Base-by-base conservation (phyloP, 2,113 vertebrate genomes). In the Nycticryphes semicollaris region DNA sequence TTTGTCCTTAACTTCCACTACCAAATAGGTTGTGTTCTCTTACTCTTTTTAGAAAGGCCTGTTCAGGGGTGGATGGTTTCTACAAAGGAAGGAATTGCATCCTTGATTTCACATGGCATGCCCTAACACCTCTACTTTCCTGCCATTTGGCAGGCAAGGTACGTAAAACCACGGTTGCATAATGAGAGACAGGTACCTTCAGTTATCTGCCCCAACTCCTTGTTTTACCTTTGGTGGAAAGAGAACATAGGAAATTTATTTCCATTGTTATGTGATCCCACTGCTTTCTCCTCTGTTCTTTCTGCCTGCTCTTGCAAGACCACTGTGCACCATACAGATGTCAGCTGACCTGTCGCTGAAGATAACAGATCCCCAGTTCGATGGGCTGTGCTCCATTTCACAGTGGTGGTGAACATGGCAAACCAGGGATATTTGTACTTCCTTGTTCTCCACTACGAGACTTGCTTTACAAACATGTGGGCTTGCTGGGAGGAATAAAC, bases 351-450 rank as follows among this genome's bases (percentile, higher is more conserved):
- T 92, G 91, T 72, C 0, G 0, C 25, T 79, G 84, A 91, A 76
- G 64, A 48, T 56, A 86, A 50, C 68, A 89, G 60, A 82, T 72
- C 53, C 51, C 43, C 82, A 37, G 51, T 85, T 94, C 96, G 93
- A 95, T 62, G 70, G 47, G 69, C 39, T 87, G 22, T 64, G 45
- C 53, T 95, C 74, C 62, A 56, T 76, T 95, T 95, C 94, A 79
- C 64, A 41, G 39, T 47, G 22, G 30, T 84, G 67, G 74, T 87
- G 48, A 95, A 84, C 47, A 79, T 13, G 50, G 76, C 84, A 96
- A 92, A 78, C 1, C 31, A 43, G 24, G 33, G 73, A 82, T 94
- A 96, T 93, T 95, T 94, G 87, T 93, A 63, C 9, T 60, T 89
- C 35, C 43, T 67, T 62, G 8, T 37, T 76, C 35, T 76, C 13